phyloP scores from a whole-genome alignment of 1,140 invertebrate species.

The Colletes latitarsis region DNA sequence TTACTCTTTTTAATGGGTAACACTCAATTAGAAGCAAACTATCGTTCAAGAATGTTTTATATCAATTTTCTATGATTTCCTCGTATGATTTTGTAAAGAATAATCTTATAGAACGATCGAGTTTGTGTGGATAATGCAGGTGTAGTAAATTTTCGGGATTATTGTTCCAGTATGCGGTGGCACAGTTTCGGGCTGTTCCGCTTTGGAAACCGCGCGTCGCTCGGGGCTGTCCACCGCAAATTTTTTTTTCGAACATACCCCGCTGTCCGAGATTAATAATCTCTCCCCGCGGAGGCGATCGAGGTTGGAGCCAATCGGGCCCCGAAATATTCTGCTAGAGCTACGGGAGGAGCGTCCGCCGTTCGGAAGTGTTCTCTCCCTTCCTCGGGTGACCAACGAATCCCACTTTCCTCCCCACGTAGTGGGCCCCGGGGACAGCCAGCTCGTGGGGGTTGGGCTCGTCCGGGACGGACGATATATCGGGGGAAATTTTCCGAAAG shows the following conservation, averaged over 20 bases:
- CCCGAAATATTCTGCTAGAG: conserved; percentile 50
- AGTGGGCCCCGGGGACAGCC: conserved; percentile 39
- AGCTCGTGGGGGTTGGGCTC: conserved; percentile 56
- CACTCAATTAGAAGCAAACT: too few species aligned
- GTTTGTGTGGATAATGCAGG: too few species aligned
- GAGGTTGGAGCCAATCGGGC: not conserved
- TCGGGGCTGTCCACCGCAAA: not conserved
- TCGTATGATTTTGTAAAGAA: too few species aligned
- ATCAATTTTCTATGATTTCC: too few species aligned
- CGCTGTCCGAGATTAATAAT: not conserved
- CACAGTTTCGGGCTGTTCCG: not conserved
- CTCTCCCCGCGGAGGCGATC: too few species aligned
- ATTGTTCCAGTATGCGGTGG: too few species aligned
- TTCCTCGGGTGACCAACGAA: conserved; percentile 59
- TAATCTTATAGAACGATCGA: too few species aligned
- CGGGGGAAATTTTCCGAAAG: conserved; percentile 79
- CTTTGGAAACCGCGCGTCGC: not conserved
- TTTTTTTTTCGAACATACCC: not conserved
- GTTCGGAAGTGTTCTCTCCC: conserved; percentile 36
- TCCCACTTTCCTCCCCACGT: conserved; percentile 64
- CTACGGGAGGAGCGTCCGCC: conserved; percentile 6
- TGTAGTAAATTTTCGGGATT: too few species aligned
- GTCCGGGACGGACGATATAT: conserved; percentile 57
- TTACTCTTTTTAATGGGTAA: too few species aligned
- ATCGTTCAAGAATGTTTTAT: too few species aligned